phyloP scores from a whole-genome alignment of 2,797 vertebrate species.

The Rhadinocentrus ornatus region DNA sequence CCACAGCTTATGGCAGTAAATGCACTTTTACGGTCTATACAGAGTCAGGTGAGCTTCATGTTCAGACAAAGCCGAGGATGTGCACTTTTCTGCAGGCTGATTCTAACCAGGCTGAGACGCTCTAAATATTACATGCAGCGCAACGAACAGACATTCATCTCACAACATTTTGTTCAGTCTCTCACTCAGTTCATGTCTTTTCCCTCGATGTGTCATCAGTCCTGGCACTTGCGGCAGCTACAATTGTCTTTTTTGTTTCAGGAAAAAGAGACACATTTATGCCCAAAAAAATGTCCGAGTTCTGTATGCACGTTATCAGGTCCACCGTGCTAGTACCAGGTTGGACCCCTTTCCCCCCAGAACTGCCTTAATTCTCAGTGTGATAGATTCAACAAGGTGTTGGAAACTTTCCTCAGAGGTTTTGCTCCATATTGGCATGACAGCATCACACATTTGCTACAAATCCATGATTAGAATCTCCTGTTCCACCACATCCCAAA shows the following conservation, averaged over 20 bases:
- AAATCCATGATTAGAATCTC: too few relatives aligned
- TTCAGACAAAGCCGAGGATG: background rate
- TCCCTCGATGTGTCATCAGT: constrained; percentile 31
- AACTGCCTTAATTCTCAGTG: too few relatives aligned
- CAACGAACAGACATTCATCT: background rate
- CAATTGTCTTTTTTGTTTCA: background rate
- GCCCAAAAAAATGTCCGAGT: too few relatives aligned
- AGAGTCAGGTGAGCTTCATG: background rate
- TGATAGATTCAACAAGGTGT: too few relatives aligned
- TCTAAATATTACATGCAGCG: background rate
- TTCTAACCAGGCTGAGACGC: background rate
- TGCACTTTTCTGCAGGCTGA: background rate
- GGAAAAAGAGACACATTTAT: too few relatives aligned
- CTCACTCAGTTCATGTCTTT: constrained; percentile 11
- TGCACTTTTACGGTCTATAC: background rate
- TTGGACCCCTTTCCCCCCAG: too few relatives aligned
- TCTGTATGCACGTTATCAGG: too few relatives aligned
- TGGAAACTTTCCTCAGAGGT: too few relatives aligned
- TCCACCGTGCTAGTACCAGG: too few relatives aligned
- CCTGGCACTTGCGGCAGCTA: constrained; percentile 5
- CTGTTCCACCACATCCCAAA: too few relatives aligned
- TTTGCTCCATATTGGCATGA: too few relatives aligned
- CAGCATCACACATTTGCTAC: too few relatives aligned
- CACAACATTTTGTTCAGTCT: constrained; percentile 1
- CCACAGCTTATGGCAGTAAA: constrained; percentile 1